phyloP scores from a whole-genome alignment of 1,140 invertebrate species.

The Charaxes varanes region DNA sequence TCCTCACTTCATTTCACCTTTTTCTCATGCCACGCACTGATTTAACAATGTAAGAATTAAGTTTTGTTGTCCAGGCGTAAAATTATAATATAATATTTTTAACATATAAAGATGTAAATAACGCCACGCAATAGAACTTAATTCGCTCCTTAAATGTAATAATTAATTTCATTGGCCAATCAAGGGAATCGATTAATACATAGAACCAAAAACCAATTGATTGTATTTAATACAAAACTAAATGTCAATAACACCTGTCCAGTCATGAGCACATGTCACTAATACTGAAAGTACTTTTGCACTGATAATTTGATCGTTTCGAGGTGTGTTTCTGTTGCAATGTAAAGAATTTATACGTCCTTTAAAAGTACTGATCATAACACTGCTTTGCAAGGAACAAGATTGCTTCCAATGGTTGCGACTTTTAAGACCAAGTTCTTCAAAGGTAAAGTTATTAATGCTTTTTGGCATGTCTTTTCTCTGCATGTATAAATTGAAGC shows the following conservation, averaged over 20 bases:
- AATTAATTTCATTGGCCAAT: too few species aligned
- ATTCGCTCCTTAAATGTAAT: constrained; percentile 3
- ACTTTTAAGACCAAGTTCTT: constrained; percentile 55
- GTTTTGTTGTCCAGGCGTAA: constrained; percentile 4
- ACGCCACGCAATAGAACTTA: constrained; percentile 7
- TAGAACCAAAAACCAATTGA: too few species aligned
- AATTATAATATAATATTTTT: neutral
- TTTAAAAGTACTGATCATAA: constrained; percentile 26
- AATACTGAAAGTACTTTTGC: constrained; percentile 10
- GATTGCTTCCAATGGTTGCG: constrained; percentile 60
- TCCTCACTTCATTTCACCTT: constrained; percentile 39
- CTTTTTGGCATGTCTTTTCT: constrained; percentile 57
- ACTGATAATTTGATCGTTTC: constrained; percentile 31
- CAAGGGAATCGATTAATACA: constrained; percentile 2
- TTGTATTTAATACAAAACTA: too few species aligned
- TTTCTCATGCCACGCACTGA: constrained; percentile 22
- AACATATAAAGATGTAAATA: too few species aligned
- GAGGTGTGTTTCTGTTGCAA: constrained; percentile 10
- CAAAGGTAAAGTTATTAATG: constrained; percentile 69
- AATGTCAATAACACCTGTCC: constrained; percentile 7
- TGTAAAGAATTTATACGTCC: constrained; percentile 5
- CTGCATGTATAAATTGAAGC: constrained; percentile 19
- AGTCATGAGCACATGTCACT: constrained; percentile 11
- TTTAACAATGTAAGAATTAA: constrained; percentile 14
- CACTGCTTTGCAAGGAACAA: constrained; percentile 66